Conservation (phyloP, 2,797 vertebrate genomes). For the Oreonectes daqikongensis region DNA sequence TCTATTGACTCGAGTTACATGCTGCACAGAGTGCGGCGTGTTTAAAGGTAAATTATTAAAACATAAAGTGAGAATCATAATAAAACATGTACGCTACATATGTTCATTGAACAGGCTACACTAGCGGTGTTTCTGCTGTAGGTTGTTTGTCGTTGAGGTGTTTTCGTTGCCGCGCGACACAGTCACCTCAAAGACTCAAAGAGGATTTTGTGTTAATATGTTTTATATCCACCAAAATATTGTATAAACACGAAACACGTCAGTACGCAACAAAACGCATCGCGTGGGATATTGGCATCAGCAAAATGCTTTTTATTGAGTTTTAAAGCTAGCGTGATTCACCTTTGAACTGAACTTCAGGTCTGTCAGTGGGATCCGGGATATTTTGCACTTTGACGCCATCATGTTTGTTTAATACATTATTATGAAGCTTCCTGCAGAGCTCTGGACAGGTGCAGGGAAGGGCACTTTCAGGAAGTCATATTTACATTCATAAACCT, state of each 20-base stretch:
- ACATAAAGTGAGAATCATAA: neutral
- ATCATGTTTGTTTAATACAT: conserved; percentile 16
- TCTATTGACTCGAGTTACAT: conserved; percentile 13
- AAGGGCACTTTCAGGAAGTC: conserved; percentile 39
- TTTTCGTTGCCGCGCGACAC: conserved; percentile 21
- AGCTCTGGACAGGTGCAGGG: conserved; percentile 41
- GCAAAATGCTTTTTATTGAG: neutral
- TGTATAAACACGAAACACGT: neutral
- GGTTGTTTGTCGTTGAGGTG: neutral
- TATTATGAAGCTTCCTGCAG: conserved; percentile 1
- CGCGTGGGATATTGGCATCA: neutral
- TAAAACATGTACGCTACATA: neutral
- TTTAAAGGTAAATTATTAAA: neutral
- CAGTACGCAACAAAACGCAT: neutral
- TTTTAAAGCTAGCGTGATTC: neutral
- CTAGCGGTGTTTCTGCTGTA: neutral
- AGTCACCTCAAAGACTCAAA: conserved; percentile 2
- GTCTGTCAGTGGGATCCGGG: conserved; percentile 7
- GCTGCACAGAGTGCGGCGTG: neutral
- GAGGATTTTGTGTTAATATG: neutral
- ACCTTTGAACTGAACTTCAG: conserved; percentile 23
- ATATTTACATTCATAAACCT: neutral
- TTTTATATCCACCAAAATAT: neutral
- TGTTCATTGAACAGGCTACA: neutral
- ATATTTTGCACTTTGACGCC: conserved; percentile 29